Evolutionary conservation across 2,888 invertebrate genomes (phyloP).

Genomic region (Panorpa germanica): DNA sequence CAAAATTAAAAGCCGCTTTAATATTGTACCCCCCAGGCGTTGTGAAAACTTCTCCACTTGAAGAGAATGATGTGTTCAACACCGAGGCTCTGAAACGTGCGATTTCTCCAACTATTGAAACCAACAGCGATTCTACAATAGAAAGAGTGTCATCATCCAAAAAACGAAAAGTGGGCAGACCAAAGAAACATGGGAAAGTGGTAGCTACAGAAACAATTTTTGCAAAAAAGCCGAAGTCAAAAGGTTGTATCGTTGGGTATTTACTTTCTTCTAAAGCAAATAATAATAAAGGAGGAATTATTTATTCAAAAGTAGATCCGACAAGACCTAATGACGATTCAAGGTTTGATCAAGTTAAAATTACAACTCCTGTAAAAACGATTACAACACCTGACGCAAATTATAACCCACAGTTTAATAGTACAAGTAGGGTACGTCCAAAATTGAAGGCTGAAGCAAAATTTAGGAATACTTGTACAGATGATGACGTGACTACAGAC

Average conservation of each 20-base stretch:
- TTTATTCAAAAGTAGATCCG: constrained; percentile 31
- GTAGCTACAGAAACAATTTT: constrained; percentile 63
- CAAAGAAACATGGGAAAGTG: constrained; percentile 45
- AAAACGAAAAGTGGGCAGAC: constrained; percentile 67
- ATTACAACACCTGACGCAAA: constrained; percentile 10
- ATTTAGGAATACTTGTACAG: constrained; percentile 37
- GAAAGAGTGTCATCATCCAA: constrained; percentile 31
- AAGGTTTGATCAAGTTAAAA: too few species aligned
- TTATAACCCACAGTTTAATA: constrained; percentile 12
- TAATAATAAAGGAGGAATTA: constrained; percentile 25
- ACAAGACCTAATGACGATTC: constrained; percentile 25
- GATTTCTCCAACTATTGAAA: constrained; percentile 27
- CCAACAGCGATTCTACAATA: constrained; percentile 14
- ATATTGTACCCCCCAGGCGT: too few species aligned
- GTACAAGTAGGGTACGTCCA: constrained; percentile 43
- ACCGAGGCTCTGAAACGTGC: constrained; percentile 15
- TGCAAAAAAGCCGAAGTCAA: constrained; percentile 60
- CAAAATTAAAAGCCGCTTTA: too few species aligned
- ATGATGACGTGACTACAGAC: constrained; percentile 25
- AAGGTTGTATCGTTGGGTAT: constrained; percentile 43
- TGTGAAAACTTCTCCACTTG: too few species aligned
- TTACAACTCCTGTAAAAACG: constrained; percentile 11
- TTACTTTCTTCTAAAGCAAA: constrained; percentile 43
- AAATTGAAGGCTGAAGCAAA: constrained; percentile 55
- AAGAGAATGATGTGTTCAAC: too few species aligned